Evolutionary conservation across 2,113 vertebrate genomes (phyloP), one percentile per base, ranked within the genome.

Genomic region (Recurvirostra avosetta): DNA sequence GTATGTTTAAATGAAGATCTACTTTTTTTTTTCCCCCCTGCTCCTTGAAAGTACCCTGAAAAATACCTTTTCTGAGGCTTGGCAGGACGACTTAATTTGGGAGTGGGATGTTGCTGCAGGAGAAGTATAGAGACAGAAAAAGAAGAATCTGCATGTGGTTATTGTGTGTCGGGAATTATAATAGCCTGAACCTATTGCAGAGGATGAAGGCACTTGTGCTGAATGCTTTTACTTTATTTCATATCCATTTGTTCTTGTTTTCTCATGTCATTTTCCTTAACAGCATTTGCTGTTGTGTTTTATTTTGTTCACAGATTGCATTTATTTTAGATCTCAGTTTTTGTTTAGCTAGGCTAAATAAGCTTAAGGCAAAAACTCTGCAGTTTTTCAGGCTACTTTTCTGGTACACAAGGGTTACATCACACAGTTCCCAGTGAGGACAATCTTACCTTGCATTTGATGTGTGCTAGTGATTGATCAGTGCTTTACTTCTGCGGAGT

Each of bases 161-260:
- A 3, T 8, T 80, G 9, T 45, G 8, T 4, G 3, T 12, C 66
- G 13, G 23, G 26, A 86, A 55, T 77, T 0, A 0, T 16, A 70
- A 76, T 32, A 45, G n/a, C 43, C 32, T 15, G 56, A 87, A 58
- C 27, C 36, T 43, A 0, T 18, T 88, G 36, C 49, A 83, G 73
- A 65, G 38, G 43, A 74, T 59, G 56, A 71, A 71, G 41, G n/a
- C 32, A 13, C 29, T 80, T 81, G 6, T n/a, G 30, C 73, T 85
- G 67, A 74, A 43, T 59, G 30, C 38, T 74, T 82, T 83, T 49
- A 5, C 23, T 92, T 67, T 26, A 19, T 70, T 67, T 96, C 29
- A 22, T 74, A 72, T 41, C 22, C 21, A 27, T 63, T 95, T 86
- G 75, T 91, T 71, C 82, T 38, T 75, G 7, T 83, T 80, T 73